Evolutionary conservation across 1,140 invertebrate species (phyloP).

Genomic region (Halictus rubicundus): DNA sequence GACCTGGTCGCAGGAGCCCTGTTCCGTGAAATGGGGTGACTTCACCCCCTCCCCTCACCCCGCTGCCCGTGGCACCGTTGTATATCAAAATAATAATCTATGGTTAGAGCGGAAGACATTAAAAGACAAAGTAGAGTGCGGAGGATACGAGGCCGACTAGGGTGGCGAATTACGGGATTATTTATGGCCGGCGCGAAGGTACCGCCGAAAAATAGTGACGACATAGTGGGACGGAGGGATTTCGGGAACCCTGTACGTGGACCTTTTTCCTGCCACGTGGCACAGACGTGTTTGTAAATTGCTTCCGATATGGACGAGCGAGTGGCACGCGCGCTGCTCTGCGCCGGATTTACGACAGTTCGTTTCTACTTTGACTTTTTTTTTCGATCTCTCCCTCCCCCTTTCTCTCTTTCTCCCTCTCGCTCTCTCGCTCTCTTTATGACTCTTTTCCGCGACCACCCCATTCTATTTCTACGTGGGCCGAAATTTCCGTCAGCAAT

Average conservation of each 20-base stretch:
- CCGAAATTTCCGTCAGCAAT: conserved; percentile 21
- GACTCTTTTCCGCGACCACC: background rate
- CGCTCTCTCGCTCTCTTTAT: background rate
- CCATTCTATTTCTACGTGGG: background rate
- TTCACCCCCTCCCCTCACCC: conserved; percentile 4
- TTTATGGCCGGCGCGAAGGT: conserved; percentile 55
- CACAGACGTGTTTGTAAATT: conserved; percentile 68
- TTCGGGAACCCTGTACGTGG: background rate
- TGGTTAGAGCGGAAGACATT: conserved; percentile 68
- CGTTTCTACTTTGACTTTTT: conserved; percentile 25
- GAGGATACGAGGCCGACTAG: conserved; percentile 44
- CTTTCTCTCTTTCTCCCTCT: background rate
- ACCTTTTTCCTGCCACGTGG: conserved; percentile 69
- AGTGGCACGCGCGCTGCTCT: conserved; percentile 55
- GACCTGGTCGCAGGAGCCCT: background rate
- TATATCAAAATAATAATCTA: conserved; percentile 73
- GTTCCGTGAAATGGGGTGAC: conserved; percentile 63
- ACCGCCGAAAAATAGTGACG: conserved; percentile 53
- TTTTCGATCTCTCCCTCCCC: conserved; percentile 21
- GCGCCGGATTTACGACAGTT: conserved; percentile 59
- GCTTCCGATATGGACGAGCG: conserved; percentile 66
- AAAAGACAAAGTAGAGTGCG: conserved; percentile 59
- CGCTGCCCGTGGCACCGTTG: background rate
- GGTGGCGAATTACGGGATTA: conserved; percentile 62
- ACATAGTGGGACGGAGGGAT: conserved; percentile 28